Percentiles rank a stretch among this genome's conserved stretches.
These are phyloP conservation scores for Leptodirus hochenwartii DNA, from an alignment of 2,888 invertebrate genomes.

Conservation along the genomic window DNA sequence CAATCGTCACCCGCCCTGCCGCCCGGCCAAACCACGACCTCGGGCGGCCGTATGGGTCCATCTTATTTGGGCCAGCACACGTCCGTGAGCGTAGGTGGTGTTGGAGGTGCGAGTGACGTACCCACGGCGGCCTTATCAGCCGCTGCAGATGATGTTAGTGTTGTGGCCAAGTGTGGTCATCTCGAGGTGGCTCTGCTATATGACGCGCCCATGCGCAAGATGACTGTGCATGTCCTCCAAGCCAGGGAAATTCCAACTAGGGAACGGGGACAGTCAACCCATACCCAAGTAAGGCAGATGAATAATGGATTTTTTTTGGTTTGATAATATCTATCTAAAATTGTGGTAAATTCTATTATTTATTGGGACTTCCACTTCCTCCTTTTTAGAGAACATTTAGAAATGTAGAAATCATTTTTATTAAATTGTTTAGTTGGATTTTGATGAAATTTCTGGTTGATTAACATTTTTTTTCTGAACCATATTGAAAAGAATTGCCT, in stretches of 20 bases:
- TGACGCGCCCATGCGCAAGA: conserved; percentile 78
- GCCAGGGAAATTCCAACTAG: conserved; percentile 62
- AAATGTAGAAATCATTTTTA: too few species aligned
- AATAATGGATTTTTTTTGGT: neutral
- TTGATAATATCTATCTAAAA: conserved; percentile 2
- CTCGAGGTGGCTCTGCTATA: conserved; percentile 78
- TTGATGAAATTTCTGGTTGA: too few species aligned
- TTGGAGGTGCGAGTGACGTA: conserved; percentile 9
- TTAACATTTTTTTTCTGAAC: too few species aligned
- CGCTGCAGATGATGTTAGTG: conserved; percentile 28
- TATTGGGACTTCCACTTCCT: neutral
- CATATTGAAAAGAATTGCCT: too few species aligned
- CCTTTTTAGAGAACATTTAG: too few species aligned
- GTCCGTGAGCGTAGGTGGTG: neutral
- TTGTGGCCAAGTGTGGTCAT: conserved; percentile 46
- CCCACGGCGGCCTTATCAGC: conserved; percentile 21
- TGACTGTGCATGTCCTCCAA: conserved; percentile 83
- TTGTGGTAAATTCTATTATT: neutral
- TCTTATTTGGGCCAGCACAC: neutral
- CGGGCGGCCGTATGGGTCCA: conserved; percentile 9
- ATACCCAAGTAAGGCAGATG: conserved; percentile 42
- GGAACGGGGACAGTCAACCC: conserved; percentile 46
- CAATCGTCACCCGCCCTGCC: too few species aligned
- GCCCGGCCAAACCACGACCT: too few species aligned
- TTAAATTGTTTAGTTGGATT: too few species aligned